Conservation (phyloP, 2,888 invertebrate species). For the Spilarctia lutea region DNA sequence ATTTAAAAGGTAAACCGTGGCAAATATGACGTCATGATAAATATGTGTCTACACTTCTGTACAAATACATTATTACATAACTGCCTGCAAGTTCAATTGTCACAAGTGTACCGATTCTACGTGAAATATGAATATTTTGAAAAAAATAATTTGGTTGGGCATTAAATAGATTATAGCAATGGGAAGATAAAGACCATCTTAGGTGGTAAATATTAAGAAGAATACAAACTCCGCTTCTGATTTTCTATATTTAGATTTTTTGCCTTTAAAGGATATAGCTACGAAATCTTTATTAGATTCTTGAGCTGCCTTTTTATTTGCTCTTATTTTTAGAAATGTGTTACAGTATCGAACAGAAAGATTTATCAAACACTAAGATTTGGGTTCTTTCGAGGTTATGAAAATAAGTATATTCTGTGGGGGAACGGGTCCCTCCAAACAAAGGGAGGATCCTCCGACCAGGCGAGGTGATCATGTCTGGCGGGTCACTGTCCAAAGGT, state of each 20-base stretch:
- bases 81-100: background rate
- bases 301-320: background rate
- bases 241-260: background rate
- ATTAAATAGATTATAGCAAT: too few relatives aligned
- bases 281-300: background rate
- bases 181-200: too few relatives aligned
- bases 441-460: too few relatives aligned
- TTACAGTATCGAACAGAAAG: background rate
- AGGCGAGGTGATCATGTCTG: too few relatives aligned
- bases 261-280: background rate
- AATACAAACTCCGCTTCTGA: background rate
- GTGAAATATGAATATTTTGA: too few relatives aligned
- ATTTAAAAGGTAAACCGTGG: background rate
- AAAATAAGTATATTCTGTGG: too few relatives aligned
- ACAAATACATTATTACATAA: background rate
- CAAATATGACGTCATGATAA: background rate
- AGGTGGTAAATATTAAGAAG: background rate
- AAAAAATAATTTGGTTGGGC: too few relatives aligned
- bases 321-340: background rate
- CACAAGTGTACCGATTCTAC: background rate
- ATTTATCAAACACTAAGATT: background rate
- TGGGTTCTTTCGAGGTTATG: too few relatives aligned
- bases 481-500: too few relatives aligned
- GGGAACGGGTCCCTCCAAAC: too few relatives aligned
- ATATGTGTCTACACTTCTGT: background rate